Percentiles rank a stretch among this genome's conserved stretches.
These are phyloP conservation scores for Montipora foliosa DNA, from an alignment of 64 coral and sea anemone species.

Conservation along the genomic window DNA sequence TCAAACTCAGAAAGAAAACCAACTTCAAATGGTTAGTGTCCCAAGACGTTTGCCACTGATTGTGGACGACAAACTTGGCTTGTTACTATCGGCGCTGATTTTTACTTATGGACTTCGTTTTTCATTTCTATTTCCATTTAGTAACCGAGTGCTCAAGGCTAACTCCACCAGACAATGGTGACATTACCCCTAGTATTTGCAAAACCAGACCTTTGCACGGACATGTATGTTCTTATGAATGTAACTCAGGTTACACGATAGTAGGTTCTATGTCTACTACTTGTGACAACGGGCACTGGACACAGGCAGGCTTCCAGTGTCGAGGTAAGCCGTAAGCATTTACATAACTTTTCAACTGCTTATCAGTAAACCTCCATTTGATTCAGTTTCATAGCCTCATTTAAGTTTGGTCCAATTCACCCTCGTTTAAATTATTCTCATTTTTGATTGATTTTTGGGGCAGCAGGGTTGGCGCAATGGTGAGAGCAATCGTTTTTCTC, in stretches of 20 bases:
- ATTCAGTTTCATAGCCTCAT: slow-evolving; percentile 2
- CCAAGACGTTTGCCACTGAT: too few species aligned
- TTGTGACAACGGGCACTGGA: slow-evolving; percentile 44
- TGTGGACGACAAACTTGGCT: neutral
- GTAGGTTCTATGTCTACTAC: slow-evolving; percentile 12
- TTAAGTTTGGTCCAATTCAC: neutral
- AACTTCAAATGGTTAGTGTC: too few species aligned
- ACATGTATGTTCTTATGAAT: slow-evolving; percentile 29
- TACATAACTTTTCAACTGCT: neutral
- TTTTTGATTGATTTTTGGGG: neutral
- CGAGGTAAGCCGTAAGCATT: slow-evolving; percentile 4
- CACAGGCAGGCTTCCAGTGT: slow-evolving; percentile 34
- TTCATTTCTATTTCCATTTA: neutral
- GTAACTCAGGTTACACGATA: slow-evolving; percentile 50
- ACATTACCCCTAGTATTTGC: slow-evolving; percentile 48
- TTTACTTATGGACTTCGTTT: neutral
- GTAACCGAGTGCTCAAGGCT: slow-evolving; percentile 6
- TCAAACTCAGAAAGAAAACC: too few species aligned
- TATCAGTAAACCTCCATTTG: neutral
- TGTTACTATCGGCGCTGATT: too few species aligned
- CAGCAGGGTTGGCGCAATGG: neutral
- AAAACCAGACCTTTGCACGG: slow-evolving; percentile 43
- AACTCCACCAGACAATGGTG: slow-evolving; percentile 31
- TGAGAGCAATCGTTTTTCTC: neutral
- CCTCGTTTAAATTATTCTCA: neutral